Conservation (phyloP, 1,140 invertebrate genomes). For the Nephila pilipes region DNA sequence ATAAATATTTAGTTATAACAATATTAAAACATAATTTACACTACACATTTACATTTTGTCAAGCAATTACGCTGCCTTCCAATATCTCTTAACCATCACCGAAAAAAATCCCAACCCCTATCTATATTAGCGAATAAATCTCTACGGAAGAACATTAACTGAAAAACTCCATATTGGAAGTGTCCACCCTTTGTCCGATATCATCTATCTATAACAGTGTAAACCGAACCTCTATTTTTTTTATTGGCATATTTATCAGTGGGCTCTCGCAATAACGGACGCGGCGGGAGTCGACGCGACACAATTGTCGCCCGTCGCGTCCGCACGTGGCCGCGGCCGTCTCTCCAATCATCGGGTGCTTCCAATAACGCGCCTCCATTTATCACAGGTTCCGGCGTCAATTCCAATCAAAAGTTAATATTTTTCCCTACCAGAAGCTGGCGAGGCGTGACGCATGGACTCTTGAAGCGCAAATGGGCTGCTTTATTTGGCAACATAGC, state of each 20-base stretch:
- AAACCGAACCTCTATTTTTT: constrained; percentile 22
- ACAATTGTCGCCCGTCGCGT: constrained; percentile 40
- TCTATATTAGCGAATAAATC: constrained; percentile 24
- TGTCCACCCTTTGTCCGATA: constrained; percentile 53
- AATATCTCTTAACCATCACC: no score
- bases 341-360: constrained; percentile 71
- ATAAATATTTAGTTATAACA: no score
- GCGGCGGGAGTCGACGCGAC: constrained; percentile 37
- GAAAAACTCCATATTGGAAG: constrained; percentile 54
- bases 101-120: not conserved
- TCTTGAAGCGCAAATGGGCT: not conserved
- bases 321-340: constrained; percentile 35
- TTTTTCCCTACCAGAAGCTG: constrained; percentile 53
- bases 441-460: constrained; percentile 35
- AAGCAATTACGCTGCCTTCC: no score
- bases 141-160: not conserved
- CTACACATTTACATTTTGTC: no score
- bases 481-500: not conserved
- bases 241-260: constrained; percentile 72
- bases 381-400: constrained; percentile 70
- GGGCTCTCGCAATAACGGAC: constrained; percentile 69
- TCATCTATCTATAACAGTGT: constrained; percentile 41
- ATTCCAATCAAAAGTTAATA: constrained; percentile 77
- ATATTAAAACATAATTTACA: no score
- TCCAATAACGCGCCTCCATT: constrained; percentile 73